phyloP scores from a whole-genome alignment of 2,888 invertebrate species.

The Catonia carolina region DNA sequence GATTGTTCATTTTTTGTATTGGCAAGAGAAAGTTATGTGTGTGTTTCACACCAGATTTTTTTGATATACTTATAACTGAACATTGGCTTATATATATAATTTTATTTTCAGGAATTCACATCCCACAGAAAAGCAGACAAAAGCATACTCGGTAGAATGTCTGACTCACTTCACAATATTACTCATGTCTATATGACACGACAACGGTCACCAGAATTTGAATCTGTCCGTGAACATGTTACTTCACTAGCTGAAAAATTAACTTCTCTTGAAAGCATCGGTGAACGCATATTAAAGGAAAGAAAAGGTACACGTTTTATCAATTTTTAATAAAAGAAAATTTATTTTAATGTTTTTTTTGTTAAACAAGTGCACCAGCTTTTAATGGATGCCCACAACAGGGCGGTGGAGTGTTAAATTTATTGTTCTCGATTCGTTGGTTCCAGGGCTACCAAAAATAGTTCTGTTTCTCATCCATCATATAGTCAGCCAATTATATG shows the following conservation, averaged over 20 bases:
- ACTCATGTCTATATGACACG: conserved; percentile 50
- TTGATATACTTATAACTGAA: too few relatives aligned
- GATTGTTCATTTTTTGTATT: too few relatives aligned
- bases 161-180: conserved; percentile 52
- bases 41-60: too few relatives aligned
- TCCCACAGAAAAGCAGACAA: conserved; percentile 53
- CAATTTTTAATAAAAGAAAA: background rate
- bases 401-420: too few relatives aligned
- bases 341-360: background rate
- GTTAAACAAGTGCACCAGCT: too few relatives aligned
- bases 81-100: background rate
- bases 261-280: conserved; percentile 54
- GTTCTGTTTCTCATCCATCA: too few relatives aligned
- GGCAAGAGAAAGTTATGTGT: too few relatives aligned
- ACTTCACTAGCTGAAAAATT: conserved; percentile 55
- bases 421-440: too few relatives aligned
- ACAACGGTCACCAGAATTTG: conserved; percentile 55
- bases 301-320: conserved; percentile 47
- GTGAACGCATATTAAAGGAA: conserved; percentile 57
- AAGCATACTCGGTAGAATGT: conserved; percentile 50
- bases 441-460: too few relatives aligned
- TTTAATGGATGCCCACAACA: too few relatives aligned
- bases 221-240: conserved; percentile 55
- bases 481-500: too few relatives aligned
- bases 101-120: conserved; percentile 51